Percentiles rank a stretch among this genome's conserved stretches.
These are phyloP conservation scores for Lemur catta DNA, from an alignment of 2,797 vertebrate species.

Conservation along the genomic window DNA sequence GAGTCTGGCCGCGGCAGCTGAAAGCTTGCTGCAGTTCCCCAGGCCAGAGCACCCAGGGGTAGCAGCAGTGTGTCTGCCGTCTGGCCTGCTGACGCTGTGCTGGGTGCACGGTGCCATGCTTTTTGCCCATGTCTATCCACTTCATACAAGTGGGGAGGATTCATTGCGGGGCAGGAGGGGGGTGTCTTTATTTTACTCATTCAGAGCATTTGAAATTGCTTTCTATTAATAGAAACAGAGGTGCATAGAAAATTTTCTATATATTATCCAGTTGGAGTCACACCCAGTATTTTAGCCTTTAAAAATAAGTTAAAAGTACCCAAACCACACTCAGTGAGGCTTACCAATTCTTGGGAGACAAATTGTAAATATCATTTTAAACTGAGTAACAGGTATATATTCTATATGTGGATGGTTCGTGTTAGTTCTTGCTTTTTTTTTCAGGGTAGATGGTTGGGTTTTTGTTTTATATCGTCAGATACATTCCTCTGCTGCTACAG, in stretches of 20 bases:
- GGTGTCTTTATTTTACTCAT: background rate
- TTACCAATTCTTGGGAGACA: background rate
- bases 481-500: background rate
- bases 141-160: background rate
- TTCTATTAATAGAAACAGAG: background rate
- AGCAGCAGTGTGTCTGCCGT: background rate
- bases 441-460: background rate
- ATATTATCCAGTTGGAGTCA: background rate
- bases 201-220: background rate
- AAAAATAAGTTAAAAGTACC: background rate
- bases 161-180: rapidly evolving
- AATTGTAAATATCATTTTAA: background rate
- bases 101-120: background rate
- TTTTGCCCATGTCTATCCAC: background rate
- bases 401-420: background rate
- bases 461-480: background rate
- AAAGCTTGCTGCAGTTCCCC: background rate
- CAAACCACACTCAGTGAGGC: background rate
- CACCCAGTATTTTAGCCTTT: background rate
- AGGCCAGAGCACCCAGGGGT: too few species aligned
- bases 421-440: background rate
- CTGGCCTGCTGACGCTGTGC: background rate
- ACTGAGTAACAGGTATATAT: background rate
- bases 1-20: background rate
- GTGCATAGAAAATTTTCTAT: background rate